phyloP scores from a whole-genome alignment of 1,140 invertebrate genomes.

The Pomacea maculata region DNA sequence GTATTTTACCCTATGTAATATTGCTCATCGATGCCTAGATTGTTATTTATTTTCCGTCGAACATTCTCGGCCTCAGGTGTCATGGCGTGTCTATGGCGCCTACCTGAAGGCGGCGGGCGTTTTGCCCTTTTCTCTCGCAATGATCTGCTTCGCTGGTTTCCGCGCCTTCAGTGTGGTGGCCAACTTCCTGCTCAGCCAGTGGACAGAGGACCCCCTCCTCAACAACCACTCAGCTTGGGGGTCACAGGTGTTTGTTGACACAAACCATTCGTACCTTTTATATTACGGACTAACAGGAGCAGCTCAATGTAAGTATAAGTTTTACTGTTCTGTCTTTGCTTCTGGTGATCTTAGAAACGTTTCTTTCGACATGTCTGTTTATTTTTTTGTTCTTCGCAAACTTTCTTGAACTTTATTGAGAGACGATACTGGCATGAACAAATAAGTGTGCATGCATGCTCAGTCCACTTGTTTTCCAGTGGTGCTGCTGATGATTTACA shows the following conservation, averaged over 20 bases:
- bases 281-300: constrained; percentile 44
- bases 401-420: too few relatives aligned
- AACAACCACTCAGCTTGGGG: constrained; percentile 34
- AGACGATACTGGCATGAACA: too few relatives aligned
- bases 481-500: constrained; percentile 44
- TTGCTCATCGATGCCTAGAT: too few relatives aligned
- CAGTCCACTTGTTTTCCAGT: constrained; percentile 61
- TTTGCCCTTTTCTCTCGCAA: constrained; percentile 69
- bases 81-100: constrained; percentile 10
- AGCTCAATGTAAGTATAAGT: constrained; percentile 53
- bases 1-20: too few relatives aligned
- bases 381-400: too few relatives aligned
- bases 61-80: constrained; percentile 68
- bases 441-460: too few relatives aligned
- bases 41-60: constrained; percentile 64
- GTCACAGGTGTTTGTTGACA: constrained; percentile 27
- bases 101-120: constrained; percentile 78
- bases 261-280: constrained; percentile 39
- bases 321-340: not conserved
- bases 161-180: constrained; percentile 45
- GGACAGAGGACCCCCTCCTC: constrained; percentile 55
- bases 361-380: too few relatives aligned
- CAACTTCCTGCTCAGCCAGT: constrained; percentile 58
- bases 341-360: too few relatives aligned
- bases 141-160: constrained; percentile 46